phyloP scores from a whole-genome alignment of 1,140 invertebrate genomes.

The Trichonephila inaurata region DNA sequence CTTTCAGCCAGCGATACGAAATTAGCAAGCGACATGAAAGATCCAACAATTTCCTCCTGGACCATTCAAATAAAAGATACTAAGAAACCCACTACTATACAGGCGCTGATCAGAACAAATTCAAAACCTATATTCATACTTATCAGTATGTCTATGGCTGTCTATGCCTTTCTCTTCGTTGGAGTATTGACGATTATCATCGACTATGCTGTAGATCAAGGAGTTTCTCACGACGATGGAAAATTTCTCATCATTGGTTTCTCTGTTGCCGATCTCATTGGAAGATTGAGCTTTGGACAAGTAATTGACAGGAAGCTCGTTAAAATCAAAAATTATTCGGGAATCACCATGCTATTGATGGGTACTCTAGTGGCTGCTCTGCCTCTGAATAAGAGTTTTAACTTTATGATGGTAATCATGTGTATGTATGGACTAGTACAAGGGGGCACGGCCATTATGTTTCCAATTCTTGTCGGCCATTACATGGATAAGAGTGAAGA shows the following conservation, averaged over 20 bases:
- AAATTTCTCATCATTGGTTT: conserved; percentile 76
- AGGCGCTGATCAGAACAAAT: conserved; percentile 49
- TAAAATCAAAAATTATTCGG: conserved; percentile 66
- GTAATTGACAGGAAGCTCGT: conserved; percentile 57
- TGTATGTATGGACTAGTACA: conserved; percentile 61
- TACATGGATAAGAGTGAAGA: conserved; percentile 71
- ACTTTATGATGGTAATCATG: conserved; percentile 58
- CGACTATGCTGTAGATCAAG: conserved; percentile 76
- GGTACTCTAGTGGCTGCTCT: conserved; percentile 27
- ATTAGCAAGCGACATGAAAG: background rate
- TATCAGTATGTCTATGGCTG: conserved; percentile 62
- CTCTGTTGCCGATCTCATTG: conserved; percentile 75
- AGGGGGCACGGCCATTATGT: conserved; percentile 71
- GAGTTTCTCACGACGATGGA: conserved; percentile 56
- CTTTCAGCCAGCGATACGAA: background rate
- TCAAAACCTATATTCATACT: conserved; percentile 70
- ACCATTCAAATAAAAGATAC: background rate
- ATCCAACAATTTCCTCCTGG: background rate
- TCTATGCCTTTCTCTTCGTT: conserved; percentile 71
- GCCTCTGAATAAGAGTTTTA: conserved; percentile 57
- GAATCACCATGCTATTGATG: conserved; percentile 42
- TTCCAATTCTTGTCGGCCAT: conserved; percentile 42
- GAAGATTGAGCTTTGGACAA: conserved; percentile 72
- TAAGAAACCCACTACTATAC: background rate
- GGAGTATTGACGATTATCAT: conserved; percentile 76